These are phyloP conservation scores for Lepus europaeus DNA, from an alignment of 2,113 vertebrate species.

Conservation along the genomic window DNA sequence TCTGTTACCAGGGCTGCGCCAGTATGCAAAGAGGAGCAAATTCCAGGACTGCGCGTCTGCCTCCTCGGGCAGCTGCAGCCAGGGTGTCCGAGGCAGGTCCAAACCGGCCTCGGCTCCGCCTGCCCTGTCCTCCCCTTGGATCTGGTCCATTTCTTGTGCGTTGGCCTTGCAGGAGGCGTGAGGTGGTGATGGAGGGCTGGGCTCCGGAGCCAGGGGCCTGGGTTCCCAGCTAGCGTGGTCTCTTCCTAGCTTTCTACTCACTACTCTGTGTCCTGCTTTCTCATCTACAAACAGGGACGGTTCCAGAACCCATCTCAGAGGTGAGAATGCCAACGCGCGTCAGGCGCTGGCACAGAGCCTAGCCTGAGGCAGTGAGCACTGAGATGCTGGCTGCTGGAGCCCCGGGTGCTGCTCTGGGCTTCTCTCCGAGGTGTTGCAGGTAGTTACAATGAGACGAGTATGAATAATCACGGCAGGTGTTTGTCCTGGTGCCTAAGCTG, in stretches of 20 bases:
- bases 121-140: not conserved
- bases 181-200: not conserved
- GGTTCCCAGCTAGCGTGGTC: not conserved
- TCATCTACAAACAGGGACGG: not conserved
- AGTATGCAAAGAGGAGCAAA: conserved; percentile 60
- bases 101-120: not conserved
- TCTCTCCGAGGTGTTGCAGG: not conserved
- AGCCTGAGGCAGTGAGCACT: not conserved
- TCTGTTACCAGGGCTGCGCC: not conserved
- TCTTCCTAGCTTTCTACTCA: not conserved
- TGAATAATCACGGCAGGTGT: not conserved
- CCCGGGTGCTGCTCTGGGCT: not conserved
- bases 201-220: not conserved
- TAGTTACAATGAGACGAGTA: not conserved
- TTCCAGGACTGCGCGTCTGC: not conserved
- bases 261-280: not conserved
- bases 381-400: not conserved
- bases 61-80: accelerated
- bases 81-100: not conserved
- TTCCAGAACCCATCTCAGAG: not conserved
- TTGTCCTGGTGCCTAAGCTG: no score
- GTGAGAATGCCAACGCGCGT: not conserved
- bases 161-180: not conserved
- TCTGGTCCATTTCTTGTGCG: not conserved
- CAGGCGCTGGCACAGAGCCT: not conserved